Percentiles rank a stretch among this genome's conserved stretches.
Conservation (phyloP, 2,797 vertebrate genomes). For the Helarctos malayanus region DNA sequence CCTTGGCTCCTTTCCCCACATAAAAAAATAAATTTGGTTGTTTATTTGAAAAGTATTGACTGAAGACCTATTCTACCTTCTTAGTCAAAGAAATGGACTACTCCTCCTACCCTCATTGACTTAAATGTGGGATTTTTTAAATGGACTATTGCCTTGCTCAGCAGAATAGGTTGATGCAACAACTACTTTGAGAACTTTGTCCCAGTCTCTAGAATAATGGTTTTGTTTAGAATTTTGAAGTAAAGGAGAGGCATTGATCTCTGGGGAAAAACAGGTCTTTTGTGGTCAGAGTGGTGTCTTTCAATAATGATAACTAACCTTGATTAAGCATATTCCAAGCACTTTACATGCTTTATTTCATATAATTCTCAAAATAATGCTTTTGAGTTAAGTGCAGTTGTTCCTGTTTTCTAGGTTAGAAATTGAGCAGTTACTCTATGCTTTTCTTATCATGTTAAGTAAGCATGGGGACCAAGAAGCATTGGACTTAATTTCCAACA, state of each 20-base stretch:
- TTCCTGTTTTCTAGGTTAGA: not conserved
- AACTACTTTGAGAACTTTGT: slow-evolving; percentile 33
- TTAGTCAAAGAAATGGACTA: not conserved
- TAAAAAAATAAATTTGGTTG: not conserved
- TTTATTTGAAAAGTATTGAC: slow-evolving; percentile 48
- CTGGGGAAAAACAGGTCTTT: not conserved
- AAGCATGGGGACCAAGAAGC: not conserved
- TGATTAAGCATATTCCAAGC: not conserved
- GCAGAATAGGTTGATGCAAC: not conserved
- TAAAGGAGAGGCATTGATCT: slow-evolving; percentile 31
- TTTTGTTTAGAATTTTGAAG: slow-evolving; percentile 26
- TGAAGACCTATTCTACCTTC: not conserved
- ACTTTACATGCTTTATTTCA: not conserved
- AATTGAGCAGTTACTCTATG: not conserved
- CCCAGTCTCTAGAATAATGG: not conserved
- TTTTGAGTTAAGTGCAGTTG: slow-evolving; percentile 5
- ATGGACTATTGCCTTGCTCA: not conserved
- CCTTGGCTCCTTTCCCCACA: not conserved
- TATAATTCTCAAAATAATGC: not conserved
- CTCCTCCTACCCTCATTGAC: not conserved
- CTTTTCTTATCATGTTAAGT: not conserved
- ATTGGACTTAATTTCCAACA: not conserved
- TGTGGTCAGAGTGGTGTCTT: not conserved
- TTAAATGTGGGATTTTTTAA: not conserved
- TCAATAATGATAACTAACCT: slow-evolving; percentile 8